Percentiles rank a stretch among this genome's conserved stretches.
Conservation (phyloP, 2,113 vertebrate genomes). For the Oryzias javanicus region DNA sequence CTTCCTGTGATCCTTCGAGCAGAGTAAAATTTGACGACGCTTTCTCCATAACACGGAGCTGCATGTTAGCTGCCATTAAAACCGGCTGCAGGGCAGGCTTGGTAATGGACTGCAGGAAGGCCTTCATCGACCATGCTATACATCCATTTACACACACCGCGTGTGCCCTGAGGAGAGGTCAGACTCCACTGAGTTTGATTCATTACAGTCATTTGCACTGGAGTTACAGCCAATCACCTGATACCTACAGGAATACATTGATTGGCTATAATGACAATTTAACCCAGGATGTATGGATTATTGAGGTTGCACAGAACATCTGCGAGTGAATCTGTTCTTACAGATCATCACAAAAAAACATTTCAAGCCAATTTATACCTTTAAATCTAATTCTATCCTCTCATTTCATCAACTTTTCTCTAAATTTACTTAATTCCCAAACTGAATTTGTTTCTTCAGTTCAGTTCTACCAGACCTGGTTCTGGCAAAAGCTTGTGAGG, state of each 20-base stretch:
- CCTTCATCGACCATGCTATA: constrained; percentile 38
- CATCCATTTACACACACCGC: constrained; percentile 20
- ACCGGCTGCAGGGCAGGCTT: constrained; percentile 25
- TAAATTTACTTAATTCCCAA: too few relatives aligned
- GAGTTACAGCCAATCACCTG: constrained; percentile 12
- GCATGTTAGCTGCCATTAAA: constrained; percentile 6
- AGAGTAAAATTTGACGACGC: not conserved
- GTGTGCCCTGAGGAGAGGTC: constrained; percentile 48
- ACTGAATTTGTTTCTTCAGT: too few relatives aligned
- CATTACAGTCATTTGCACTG: constrained; percentile 22
- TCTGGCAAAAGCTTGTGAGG: too few relatives aligned
- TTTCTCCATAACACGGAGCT: not conserved
- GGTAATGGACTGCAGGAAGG: constrained; percentile 58
- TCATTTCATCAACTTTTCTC: too few relatives aligned
- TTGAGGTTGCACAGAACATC: not conserved
- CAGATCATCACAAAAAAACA: not conserved
- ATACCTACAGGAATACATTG: constrained; percentile 23
- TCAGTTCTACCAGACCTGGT: too few relatives aligned
- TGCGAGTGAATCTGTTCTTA: too few relatives aligned
- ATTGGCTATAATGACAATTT: constrained; percentile 43
- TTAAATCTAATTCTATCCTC: too few relatives aligned
- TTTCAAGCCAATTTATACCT: too few relatives aligned
- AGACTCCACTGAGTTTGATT: constrained; percentile 37
- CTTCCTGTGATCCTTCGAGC: too few relatives aligned
- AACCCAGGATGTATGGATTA: constrained; percentile 4